Percentiles rank a stretch among this genome's conserved stretches.
Evolutionary conservation across 2,888 invertebrate genomes (phyloP).

Genomic region (Anoplius nigerrimus): DNA sequence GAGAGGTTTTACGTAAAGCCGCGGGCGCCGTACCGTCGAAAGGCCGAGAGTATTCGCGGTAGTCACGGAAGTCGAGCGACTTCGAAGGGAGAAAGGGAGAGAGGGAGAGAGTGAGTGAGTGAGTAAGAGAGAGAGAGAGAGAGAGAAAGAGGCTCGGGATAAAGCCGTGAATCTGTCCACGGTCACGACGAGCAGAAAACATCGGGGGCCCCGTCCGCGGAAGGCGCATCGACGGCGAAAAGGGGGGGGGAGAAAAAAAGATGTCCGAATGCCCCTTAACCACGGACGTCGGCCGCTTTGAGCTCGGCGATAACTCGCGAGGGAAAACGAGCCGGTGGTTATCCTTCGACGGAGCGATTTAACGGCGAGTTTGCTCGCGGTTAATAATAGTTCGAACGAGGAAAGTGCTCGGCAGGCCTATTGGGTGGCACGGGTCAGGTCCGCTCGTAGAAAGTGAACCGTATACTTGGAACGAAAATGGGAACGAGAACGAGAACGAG

Average conservation of each 20-base stretch:
- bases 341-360: constrained; percentile 46
- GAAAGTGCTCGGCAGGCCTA: constrained; percentile 60
- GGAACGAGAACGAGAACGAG: constrained; percentile 45
- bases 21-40: no score
- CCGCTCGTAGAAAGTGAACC: constrained; percentile 67
- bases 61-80: constrained; percentile 1
- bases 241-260: constrained; percentile 15
- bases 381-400: constrained; percentile 60
- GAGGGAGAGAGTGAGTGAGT: no score
- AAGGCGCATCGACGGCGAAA: background rate
- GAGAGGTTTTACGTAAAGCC: no score
- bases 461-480: constrained; percentile 51
- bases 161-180: constrained; percentile 1
- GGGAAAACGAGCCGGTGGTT: constrained; percentile 49
- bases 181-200: constrained; percentile 5
- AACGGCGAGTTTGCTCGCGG: constrained; percentile 54
- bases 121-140: no score
- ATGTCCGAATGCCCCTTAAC: constrained; percentile 43
- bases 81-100: background rate
- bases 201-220: background rate
- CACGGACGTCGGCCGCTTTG: constrained; percentile 48
- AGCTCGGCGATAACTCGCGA: constrained; percentile 48
- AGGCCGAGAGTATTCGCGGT: background rate
- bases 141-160: background rate
- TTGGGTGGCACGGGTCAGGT: constrained; percentile 56